Evolutionary conservation across 2,113 vertebrate species (phyloP).

Genomic region (Xerus inauris): DNA sequence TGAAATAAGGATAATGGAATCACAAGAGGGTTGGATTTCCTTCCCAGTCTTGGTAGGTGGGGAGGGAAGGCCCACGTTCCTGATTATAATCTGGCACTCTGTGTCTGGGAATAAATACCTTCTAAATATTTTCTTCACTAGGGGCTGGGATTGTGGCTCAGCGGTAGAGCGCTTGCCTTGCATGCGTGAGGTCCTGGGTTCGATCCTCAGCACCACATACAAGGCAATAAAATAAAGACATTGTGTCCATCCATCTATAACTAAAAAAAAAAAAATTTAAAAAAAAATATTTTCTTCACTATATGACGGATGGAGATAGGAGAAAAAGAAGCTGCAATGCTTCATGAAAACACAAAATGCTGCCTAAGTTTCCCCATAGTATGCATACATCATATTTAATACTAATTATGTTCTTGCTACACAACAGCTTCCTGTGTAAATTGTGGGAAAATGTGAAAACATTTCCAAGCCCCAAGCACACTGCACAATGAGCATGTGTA

Average conservation of each 20-base stretch:
- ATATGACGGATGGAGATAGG: slow-evolving; percentile 72
- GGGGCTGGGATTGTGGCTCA: too few relatives aligned
- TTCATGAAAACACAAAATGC: slow-evolving; percentile 78
- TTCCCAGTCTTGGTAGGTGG: slow-evolving; percentile 40
- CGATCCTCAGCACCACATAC: too few relatives aligned
- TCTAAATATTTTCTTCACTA: slow-evolving; percentile 66
- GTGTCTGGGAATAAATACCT: slow-evolving; percentile 54
- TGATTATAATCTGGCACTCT: slow-evolving; percentile 75
- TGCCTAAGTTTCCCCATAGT: slow-evolving; percentile 82
- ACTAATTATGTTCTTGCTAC: slow-evolving; percentile 84
- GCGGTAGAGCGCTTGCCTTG: too few relatives aligned
- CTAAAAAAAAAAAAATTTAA: too few relatives aligned
- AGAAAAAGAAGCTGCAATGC: slow-evolving; percentile 62
- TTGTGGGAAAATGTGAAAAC: slow-evolving; percentile 82
- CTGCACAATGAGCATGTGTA: slow-evolving; percentile 63
- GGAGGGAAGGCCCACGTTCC: slow-evolving; percentile 70
- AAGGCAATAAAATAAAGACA: too few relatives aligned
- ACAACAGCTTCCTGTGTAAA: slow-evolving; percentile 84
- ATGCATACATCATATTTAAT: slow-evolving; percentile 86
- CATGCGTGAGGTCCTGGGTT: too few relatives aligned
- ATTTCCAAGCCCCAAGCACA: slow-evolving; percentile 79
- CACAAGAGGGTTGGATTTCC: slow-evolving; percentile 37
- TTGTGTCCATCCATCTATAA: too few relatives aligned
- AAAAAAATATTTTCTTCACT: slow-evolving; percentile 72
- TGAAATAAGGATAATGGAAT: slow-evolving; percentile 14